A percentile compares a stretch with the other conserved stretches of the same genome.
phyloP scores from a whole-genome alignment of 1,140 invertebrate genomes.

The Ceratitis capitata region DNA sequence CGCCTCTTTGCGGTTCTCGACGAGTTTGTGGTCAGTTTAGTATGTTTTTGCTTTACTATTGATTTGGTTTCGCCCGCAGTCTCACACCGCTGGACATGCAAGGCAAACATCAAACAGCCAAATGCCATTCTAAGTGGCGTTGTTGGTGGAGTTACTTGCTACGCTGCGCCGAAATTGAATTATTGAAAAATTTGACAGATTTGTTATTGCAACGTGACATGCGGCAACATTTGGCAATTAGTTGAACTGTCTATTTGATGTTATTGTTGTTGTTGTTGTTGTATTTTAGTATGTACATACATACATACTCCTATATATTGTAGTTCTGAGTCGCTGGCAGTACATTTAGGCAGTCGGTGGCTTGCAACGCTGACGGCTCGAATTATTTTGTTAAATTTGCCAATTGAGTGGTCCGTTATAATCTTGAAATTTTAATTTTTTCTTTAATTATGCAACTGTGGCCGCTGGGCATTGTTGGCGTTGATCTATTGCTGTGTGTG shows the following conservation, averaged over 20 bases:
- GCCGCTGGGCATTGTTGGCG: constrained; percentile 12
- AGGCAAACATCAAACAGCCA: background rate
- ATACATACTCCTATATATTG: too few species aligned
- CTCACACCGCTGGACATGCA: constrained; percentile 44
- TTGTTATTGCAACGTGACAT: constrained; percentile 59
- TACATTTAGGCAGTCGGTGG: background rate
- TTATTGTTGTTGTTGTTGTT: background rate
- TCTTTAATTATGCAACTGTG: constrained; percentile 15
- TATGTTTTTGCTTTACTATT: constrained; percentile 45
- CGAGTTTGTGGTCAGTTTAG: background rate
- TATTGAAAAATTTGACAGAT: constrained; percentile 57
- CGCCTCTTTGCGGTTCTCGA: background rate
- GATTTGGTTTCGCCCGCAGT: constrained; percentile 57
- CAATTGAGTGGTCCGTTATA: constrained; percentile 22
- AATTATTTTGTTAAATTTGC: constrained; percentile 19
- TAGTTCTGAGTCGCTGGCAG: background rate
- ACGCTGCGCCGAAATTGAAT: constrained; percentile 58
- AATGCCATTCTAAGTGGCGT: background rate
- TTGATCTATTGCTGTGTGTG: background rate
- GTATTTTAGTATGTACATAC: too few species aligned
- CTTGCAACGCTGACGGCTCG: background rate
- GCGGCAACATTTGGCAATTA: constrained; percentile 60
- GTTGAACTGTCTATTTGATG: constrained; percentile 43
- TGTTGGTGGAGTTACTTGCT: background rate
- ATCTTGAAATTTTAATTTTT: constrained; percentile 33